Conservation (phyloP, 37 sponge, comb jelly and placozoan species). For the Chondrosia reniformis region DNA sequence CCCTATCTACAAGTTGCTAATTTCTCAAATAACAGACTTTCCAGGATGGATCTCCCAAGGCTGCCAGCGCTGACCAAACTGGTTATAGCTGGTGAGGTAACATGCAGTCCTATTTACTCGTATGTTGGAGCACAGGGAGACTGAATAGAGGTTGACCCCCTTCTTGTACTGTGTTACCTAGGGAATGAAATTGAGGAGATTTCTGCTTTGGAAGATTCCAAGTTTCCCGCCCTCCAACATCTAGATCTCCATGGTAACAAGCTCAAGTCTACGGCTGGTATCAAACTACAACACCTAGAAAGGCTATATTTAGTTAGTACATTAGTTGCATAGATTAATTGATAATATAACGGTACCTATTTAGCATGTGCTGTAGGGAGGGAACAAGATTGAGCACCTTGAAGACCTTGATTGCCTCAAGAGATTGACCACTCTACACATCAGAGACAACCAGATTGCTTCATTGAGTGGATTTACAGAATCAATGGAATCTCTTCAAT, state of each 20-base stretch:
- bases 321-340: background rate
- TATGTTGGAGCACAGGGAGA: background rate
- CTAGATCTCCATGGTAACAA: slow-evolving; percentile 85
- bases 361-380: slow-evolving; percentile 42
- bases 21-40: slow-evolving; percentile 75
- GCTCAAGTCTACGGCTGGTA: slow-evolving; percentile 46
- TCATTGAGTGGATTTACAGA: slow-evolving; percentile 79
- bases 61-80: slow-evolving; percentile 81
- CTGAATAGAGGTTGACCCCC: background rate
- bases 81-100: slow-evolving; percentile 65
- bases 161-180: background rate
- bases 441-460: slow-evolving; percentile 75
- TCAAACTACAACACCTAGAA: slow-evolving; percentile 70
- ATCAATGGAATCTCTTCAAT: slow-evolving; percentile 70
- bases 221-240: slow-evolving; percentile 50
- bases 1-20: slow-evolving; percentile 82
- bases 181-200: slow-evolving; percentile 79
- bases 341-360: background rate
- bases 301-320: slow-evolving; percentile 62
- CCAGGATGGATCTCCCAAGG: slow-evolving; percentile 64
- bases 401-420: slow-evolving; percentile 64
- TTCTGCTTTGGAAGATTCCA: slow-evolving; percentile 40
- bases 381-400: slow-evolving; percentile 65
- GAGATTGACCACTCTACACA: slow-evolving; percentile 76
- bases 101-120: background rate